Evolutionary conservation across 1,140 invertebrate species (phyloP), one percentile per base, ranked within the genome.

Genomic region (Apis cerana): DNA sequence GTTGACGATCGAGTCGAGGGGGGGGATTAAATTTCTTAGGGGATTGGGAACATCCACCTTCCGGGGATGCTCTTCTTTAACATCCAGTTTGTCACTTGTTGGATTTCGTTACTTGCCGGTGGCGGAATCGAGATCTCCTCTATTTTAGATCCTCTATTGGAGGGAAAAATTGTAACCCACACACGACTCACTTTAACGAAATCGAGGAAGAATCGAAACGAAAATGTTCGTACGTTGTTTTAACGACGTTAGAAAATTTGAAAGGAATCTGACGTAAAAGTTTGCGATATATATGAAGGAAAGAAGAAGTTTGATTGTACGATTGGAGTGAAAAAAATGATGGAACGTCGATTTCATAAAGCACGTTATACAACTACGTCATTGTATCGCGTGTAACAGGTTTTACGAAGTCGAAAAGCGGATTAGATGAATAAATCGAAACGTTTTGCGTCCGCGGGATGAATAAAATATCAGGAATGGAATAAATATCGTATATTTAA

Each of bases 1-100:
- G 33, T 43, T 17, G 11, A 3, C 33, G 54, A 69, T 80, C 48
- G 21, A 17, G 21, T 10, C 2, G 48, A 17, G 59, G 13, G 15
- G 68, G 3, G 15, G 68, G 27, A 80, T 80, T 64, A 80, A 64
- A 72, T 64, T 64, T 72, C 68, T 23, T 64, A n/a, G 13, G 13
- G 5, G 50, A 1, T 13, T 5, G 21, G 1, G 17, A 72, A 43
- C 33, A 43, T 43, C 33, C 13, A 8, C 13, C 27, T 48, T 23
- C 11, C 1, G 48, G 21, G 58, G 21, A n/a, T 4, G 33, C 54
- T 48, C 23, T 12, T 52, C 23, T 27, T 70, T 33, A 71, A 61
- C n/a, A 12, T 17, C 43, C 17, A 70, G 17, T 79, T 61, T 33
- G 65, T 56, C 64, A 33, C 27, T 8, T 23, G 23, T 59, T 56